Conservation (phyloP, 2,797 vertebrate genomes). For the Oreochromis grahami region DNA sequence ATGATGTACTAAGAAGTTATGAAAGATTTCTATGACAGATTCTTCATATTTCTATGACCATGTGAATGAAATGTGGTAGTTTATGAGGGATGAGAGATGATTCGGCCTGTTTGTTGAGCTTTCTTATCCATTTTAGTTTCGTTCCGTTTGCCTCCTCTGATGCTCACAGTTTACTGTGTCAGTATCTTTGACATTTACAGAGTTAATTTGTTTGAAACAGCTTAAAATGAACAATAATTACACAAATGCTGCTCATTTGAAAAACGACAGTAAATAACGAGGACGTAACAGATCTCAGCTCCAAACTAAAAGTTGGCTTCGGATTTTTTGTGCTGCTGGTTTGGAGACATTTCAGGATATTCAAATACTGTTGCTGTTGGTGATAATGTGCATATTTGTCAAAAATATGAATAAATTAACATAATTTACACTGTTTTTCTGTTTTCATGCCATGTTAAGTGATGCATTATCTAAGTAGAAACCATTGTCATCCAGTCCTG, state of each 20-base stretch:
- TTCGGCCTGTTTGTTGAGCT: not conserved
- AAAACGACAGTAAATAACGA: accelerated
- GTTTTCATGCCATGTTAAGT: not conserved
- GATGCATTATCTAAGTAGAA: not conserved
- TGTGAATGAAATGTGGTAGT: not conserved
- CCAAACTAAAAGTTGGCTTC: not conserved
- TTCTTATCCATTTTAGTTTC: not conserved
- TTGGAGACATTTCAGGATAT: not conserved
- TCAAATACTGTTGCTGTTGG: not conserved
- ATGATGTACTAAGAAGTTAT: not conserved
- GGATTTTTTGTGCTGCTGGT: not conserved
- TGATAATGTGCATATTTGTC: not conserved
- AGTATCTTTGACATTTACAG: not conserved
- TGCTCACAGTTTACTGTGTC: not conserved
- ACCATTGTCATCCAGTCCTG: not conserved
- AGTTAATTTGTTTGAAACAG: not conserved
- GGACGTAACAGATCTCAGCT: accelerated
- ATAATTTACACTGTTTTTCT: not conserved
- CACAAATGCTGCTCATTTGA: accelerated
- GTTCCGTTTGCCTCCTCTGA: not conserved
- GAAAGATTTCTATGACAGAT: not conserved
- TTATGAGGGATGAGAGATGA: not conserved
- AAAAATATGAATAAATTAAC: not conserved
- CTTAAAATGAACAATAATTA: not conserved
- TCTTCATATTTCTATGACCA: not conserved